These are phyloP conservation scores for Linurgus olivaceus DNA, from an alignment of 2,797 vertebrate genomes.

Conservation along the genomic window DNA sequence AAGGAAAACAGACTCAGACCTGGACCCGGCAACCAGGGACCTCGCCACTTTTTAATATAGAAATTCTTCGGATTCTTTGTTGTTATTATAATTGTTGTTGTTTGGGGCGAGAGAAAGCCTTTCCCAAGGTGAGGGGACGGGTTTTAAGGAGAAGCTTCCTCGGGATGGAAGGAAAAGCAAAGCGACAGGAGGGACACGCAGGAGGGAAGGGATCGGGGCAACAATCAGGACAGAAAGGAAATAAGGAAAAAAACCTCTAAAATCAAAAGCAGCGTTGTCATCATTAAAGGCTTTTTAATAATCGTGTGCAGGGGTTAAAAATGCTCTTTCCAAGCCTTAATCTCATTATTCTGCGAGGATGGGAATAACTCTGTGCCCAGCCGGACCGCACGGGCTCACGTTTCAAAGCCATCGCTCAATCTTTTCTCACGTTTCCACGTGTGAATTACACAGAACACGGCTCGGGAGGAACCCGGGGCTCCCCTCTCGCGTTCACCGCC, in stretches of 20 bases:
- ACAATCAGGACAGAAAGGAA: not conserved
- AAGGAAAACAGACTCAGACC: slow-evolving; percentile 73
- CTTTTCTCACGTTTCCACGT: slow-evolving; percentile 52
- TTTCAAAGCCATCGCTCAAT: slow-evolving; percentile 43
- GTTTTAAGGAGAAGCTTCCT: not conserved
- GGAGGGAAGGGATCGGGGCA: not conserved
- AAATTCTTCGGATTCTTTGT: slow-evolving; percentile 52
- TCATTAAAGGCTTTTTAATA: not conserved
- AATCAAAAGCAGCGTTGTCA: not conserved
- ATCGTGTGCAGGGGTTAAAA: not conserved
- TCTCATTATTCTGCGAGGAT: not conserved
- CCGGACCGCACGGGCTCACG: not conserved
- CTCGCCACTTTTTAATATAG: slow-evolving; percentile 10
- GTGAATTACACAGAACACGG: not conserved
- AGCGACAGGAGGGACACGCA: rapidly evolving
- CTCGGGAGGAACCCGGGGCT: not conserved
- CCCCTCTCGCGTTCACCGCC: not conserved
- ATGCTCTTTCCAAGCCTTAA: not conserved
- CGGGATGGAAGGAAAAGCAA: not conserved
- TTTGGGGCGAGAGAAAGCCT: not conserved
- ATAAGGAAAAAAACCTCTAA: not conserved
- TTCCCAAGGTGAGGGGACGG: not conserved
- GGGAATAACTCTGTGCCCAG: not conserved
- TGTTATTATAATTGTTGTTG: slow-evolving; percentile 27
- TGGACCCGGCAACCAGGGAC: not conserved